Evolutionary conservation across 2,888 invertebrate genomes (phyloP).

Genomic region (Microchrysa polita): DNA sequence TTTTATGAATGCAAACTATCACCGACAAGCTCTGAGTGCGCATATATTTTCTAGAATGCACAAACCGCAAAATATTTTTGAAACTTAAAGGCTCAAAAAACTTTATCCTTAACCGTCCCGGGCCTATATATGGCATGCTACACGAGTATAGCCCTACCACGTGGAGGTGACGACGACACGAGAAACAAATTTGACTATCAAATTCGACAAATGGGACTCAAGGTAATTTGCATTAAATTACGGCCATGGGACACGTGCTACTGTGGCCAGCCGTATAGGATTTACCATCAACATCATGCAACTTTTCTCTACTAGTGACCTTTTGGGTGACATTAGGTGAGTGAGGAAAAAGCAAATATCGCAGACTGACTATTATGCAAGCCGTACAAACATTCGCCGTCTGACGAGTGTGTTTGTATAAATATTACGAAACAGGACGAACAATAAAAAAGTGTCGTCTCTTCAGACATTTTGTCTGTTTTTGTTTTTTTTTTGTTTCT

Average conservation of each 20-base stretch:
- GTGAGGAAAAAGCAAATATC: too few species aligned
- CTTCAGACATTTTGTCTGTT: not conserved
- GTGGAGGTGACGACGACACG: slow-evolving; percentile 16
- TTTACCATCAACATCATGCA: not conserved
- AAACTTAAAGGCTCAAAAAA: too few species aligned
- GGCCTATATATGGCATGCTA: not conserved
- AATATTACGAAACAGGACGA: slow-evolving; percentile 1
- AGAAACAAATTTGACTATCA: slow-evolving; percentile 40
- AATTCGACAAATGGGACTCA: slow-evolving; percentile 41
- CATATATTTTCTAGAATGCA: too few species aligned
- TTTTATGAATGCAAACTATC: too few species aligned
- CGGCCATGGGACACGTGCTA: slow-evolving; percentile 35
- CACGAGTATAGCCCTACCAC: too few species aligned
- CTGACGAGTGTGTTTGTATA: not conserved
- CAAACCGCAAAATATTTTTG: too few species aligned
- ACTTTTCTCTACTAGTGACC: not conserved
- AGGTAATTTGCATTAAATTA: slow-evolving; percentile 43
- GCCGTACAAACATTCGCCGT: not conserved
- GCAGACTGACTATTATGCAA: not conserved
- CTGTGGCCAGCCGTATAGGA: not conserved
- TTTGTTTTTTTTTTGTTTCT: not conserved
- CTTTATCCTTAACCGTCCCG: too few species aligned
- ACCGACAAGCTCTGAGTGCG: too few species aligned
- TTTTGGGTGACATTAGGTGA: slow-evolving; percentile 7
- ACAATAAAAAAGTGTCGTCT: not conserved